Evolutionary conservation across 2,888 invertebrate genomes (phyloP).

Genomic region (Amiota mariae): DNA sequence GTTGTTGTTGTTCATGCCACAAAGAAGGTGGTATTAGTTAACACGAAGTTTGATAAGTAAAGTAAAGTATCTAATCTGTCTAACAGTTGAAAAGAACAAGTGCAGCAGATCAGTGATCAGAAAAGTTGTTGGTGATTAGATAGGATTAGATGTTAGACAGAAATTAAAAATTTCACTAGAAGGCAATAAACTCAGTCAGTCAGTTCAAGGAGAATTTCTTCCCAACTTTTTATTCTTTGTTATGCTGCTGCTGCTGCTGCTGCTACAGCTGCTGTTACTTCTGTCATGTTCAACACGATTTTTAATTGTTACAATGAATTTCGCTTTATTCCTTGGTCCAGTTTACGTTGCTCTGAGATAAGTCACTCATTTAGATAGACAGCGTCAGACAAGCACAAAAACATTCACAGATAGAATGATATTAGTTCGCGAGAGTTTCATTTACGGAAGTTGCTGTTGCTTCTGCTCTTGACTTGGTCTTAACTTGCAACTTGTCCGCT

Average conservation of each 20-base stretch:
- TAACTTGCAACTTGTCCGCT: conserved; percentile 26
- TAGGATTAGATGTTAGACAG: background rate
- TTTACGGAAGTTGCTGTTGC: no score
- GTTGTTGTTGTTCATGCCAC: background rate
- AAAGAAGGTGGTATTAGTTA: conserved; percentile 16
- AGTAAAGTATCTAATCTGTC: background rate
- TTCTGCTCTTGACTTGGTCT: background rate
- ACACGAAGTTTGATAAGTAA: conserved; percentile 11
- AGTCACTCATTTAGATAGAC: conserved; percentile 14
- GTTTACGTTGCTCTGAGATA: conserved; percentile 1
- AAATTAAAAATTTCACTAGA: no score
- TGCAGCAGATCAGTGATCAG: conserved; percentile 7
- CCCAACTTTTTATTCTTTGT: background rate
- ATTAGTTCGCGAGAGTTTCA: no score
- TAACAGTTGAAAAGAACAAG: background rate
- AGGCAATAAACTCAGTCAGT: no score
- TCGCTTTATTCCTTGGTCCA: background rate
- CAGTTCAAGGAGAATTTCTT: no score
- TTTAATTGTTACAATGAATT: conserved; percentile 21
- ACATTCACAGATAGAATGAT: background rate
- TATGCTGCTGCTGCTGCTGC: background rate
- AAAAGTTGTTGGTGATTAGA: background rate
- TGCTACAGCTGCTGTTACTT: background rate
- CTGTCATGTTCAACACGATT: conserved; percentile 21
- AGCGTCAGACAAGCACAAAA: background rate